Evolutionary conservation across 2,113 vertebrate genomes (phyloP).

Genomic region (Cardinalis cardinalis): DNA sequence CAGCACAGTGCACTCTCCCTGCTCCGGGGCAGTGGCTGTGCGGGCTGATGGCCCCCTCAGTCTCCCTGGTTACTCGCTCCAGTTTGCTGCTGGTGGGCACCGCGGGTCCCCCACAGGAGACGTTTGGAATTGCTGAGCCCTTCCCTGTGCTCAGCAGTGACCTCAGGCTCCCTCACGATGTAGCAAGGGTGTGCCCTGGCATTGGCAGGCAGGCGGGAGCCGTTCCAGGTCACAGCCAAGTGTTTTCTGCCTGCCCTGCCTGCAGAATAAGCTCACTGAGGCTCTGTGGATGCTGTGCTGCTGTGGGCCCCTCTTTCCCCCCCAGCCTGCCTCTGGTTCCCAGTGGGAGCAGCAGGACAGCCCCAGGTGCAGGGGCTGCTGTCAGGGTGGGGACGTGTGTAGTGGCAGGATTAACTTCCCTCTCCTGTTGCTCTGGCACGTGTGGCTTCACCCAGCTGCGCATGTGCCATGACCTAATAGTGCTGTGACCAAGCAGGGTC

Average conservation of each 20-base stretch:
- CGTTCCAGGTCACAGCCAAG: background rate
- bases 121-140: background rate
- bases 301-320: background rate
- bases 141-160: background rate
- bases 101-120: background rate
- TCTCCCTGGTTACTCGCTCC: background rate
- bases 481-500: too few species aligned
- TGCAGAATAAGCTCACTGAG: background rate
- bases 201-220: background rate
- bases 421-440: accelerated
- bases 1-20: accelerated
- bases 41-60: accelerated
- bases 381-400: background rate
- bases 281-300: background rate
- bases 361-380: background rate
- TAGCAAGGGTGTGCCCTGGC: background rate
- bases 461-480: accelerated
- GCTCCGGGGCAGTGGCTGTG: accelerated
- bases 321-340: background rate
- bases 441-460: background rate
- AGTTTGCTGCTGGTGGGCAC: background rate
- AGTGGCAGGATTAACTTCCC: background rate
- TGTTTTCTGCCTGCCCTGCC: background rate
- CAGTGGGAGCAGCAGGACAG: background rate
- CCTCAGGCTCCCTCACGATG: background rate